These are phyloP conservation scores for Rhagologus leucostigma DNA, from an alignment of 2,113 vertebrate genomes.

Conservation along the genomic window DNA sequence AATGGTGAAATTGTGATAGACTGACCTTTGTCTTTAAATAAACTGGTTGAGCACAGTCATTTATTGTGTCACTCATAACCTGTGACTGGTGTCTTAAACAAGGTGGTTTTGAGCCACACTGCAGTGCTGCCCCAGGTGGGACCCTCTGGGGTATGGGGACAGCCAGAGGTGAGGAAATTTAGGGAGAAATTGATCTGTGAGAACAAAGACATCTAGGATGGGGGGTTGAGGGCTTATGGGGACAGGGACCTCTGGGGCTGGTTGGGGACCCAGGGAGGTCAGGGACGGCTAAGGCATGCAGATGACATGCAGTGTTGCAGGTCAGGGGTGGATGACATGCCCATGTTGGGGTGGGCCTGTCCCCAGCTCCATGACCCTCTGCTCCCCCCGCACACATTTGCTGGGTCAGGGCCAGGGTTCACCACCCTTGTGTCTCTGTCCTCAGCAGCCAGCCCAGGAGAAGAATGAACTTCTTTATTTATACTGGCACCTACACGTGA, in stretches of 20 bases:
- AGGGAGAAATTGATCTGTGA: neutral
- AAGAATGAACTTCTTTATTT: neutral
- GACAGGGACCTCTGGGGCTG: neutral
- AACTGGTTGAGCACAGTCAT: neutral
- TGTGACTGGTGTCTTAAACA: neutral
- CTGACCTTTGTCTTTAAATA: neutral
- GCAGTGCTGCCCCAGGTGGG: neutral
- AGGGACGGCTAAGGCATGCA: neutral
- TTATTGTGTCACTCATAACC: neutral
- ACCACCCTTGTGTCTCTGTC: neutral
- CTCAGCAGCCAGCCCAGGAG: neutral
- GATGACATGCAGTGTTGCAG: neutral
- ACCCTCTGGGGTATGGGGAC: too few species aligned
- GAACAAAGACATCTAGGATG: neutral
- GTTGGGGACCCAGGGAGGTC: neutral
- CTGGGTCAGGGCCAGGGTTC: neutral
- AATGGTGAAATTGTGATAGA: neutral
- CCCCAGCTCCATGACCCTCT: neutral
- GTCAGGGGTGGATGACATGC: rapidly evolving
- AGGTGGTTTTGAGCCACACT: neutral
- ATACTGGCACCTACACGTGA: neutral
- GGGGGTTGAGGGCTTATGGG: neutral
- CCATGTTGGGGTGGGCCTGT: too few species aligned
- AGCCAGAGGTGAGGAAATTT: neutral
- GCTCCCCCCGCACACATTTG: neutral